A percentile compares a stretch with the other conserved stretches of the same genome.
Evolutionary conservation across 2,797 vertebrate species (phyloP).

Genomic region (Neopelma chrysocephalum): DNA sequence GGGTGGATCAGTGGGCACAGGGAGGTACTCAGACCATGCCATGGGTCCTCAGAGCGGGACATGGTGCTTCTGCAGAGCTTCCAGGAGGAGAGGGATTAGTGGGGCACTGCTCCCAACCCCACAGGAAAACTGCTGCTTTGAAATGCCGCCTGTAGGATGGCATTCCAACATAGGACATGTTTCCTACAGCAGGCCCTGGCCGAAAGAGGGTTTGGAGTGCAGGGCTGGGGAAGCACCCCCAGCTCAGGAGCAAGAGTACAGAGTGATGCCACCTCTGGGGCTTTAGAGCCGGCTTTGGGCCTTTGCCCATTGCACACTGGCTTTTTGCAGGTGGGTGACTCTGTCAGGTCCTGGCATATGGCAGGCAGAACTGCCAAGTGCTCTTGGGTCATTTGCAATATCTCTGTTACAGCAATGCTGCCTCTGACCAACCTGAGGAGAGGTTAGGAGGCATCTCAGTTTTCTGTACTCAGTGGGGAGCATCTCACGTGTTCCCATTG

Average conservation of each 20-base stretch:
- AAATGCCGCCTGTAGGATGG: rapidly evolving
- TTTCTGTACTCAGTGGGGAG: neutral
- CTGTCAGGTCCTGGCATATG: rapidly evolving
- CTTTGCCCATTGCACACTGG: rapidly evolving
- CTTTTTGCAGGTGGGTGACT: neutral
- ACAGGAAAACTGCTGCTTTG: neutral
- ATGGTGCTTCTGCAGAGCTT: neutral
- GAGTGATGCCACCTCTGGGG: neutral
- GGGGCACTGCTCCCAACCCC: neutral
- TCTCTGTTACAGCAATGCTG: neutral
- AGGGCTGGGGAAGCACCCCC: neutral
- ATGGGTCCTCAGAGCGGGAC: rapidly evolving
- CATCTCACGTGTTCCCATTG: rapidly evolving
- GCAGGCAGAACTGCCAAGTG: neutral
- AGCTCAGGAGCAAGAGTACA: neutral
- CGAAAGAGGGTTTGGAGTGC: neutral
- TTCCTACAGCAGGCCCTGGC: neutral
- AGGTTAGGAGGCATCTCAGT: neutral
- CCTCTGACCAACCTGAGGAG: rapidly evolving
- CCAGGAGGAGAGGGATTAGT: neutral
- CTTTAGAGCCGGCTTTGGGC: rapidly evolving
- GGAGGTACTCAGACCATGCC: neutral
- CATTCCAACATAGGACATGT: neutral
- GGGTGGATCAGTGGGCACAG: rapidly evolving
- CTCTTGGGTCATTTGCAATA: neutral